phyloP scores from a whole-genome alignment of 2,797 vertebrate genomes.

The Gastrophryne carolinensis region DNA sequence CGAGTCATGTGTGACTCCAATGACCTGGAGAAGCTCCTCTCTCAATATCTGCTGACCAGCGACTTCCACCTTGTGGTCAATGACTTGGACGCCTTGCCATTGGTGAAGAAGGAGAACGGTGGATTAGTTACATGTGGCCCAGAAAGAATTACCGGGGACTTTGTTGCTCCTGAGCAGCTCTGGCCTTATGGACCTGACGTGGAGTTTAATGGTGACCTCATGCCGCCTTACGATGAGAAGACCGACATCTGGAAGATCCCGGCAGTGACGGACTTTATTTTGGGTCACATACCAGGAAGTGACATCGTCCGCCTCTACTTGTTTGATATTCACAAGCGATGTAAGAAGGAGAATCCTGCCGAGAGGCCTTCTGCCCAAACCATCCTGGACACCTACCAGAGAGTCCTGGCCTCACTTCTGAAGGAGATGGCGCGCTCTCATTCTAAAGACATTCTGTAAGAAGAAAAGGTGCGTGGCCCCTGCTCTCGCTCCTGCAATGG shows the following conservation, averaged over 20 bases:
- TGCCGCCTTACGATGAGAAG: constrained; percentile 89
- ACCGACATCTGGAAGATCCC: constrained; percentile 97
- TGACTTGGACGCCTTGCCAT: constrained; percentile 88
- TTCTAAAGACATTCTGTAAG: constrained; percentile 81
- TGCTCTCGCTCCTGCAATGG: no score
- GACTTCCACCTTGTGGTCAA: constrained; percentile 87
- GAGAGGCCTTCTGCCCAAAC: constrained; percentile 82
- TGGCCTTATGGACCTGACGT: constrained; percentile 78
- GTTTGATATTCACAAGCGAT: constrained; percentile 84
- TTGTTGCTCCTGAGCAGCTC: constrained; percentile 92
- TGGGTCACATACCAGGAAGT: constrained; percentile 83
- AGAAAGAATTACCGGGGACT: constrained; percentile 80
- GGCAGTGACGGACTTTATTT: constrained; percentile 80
- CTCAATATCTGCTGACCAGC: constrained; percentile 86
- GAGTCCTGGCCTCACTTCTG: constrained; percentile 77
- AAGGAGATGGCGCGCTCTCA: constrained; percentile 71
- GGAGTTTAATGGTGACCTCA: constrained; percentile 78
- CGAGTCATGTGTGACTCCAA: constrained; percentile 95
- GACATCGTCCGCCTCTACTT: constrained; percentile 92
- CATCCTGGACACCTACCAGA: constrained; percentile 77
- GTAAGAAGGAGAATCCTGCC: constrained; percentile 74
- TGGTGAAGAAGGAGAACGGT: constrained; percentile 68
- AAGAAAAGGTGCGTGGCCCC: no score
- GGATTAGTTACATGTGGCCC: constrained; percentile 83
- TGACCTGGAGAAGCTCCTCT: constrained; percentile 87